A percentile compares a stretch with the other conserved stretches of the same genome.
Evolutionary conservation across 2,888 invertebrate genomes (phyloP).

Genomic region (Macrosiphum euphorbiae): DNA sequence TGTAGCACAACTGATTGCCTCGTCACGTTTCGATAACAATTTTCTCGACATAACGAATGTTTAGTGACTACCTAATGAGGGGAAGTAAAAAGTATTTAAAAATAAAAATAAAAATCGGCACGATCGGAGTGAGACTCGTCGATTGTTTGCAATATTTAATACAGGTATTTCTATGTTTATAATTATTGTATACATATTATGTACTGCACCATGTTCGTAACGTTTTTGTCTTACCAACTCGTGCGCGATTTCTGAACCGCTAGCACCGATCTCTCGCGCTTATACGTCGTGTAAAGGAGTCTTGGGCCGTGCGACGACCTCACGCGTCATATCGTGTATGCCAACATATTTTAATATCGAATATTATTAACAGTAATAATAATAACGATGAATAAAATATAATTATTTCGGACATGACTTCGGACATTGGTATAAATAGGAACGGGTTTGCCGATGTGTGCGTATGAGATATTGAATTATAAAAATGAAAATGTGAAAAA

Average conservation of each 20-base stretch:
- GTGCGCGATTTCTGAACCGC: background rate
- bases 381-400: conserved; percentile 54
- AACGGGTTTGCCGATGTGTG: conserved; percentile 50
- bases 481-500: conserved; percentile 38
- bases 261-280: background rate
- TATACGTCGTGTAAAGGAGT: background rate
- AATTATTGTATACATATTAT: background rate
- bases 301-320: background rate
- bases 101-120: background rate
- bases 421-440: conserved; percentile 10
- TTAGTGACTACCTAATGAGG: background rate
- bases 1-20: background rate
- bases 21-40: background rate
- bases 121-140: background rate
- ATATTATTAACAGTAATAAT: conserved; percentile 31
- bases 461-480: conserved; percentile 35
- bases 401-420: conserved; percentile 59
- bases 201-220: background rate
- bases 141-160: background rate
- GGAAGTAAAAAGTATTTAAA: background rate
- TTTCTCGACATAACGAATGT: background rate
- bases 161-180: background rate
- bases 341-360: background rate
- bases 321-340: background rate
- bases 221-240: background rate